Evolutionary conservation across 2,797 vertebrate species (phyloP).

Genomic region (Ibycter americanus): DNA sequence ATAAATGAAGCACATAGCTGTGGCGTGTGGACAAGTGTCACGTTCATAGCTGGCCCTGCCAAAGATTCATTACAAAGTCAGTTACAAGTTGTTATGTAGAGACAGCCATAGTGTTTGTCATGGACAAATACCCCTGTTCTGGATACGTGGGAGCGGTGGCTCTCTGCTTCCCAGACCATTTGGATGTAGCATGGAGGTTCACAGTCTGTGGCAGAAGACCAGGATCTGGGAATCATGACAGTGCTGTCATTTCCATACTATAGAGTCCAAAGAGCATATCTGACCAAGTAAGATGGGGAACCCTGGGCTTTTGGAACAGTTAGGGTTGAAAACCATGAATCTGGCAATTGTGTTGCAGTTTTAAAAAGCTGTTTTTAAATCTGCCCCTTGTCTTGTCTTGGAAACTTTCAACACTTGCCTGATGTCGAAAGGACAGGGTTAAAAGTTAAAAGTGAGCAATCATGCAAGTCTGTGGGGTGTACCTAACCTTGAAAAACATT

Average conservation of each 20-base stretch:
- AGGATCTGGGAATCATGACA: background rate
- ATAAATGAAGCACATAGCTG: background rate
- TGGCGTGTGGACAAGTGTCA: background rate
- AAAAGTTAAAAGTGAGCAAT: background rate
- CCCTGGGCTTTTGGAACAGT: background rate
- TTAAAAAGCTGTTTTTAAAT: background rate
- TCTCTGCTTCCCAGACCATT: background rate
- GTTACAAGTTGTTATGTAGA: background rate
- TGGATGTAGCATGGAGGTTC: background rate
- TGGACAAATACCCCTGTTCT: background rate
- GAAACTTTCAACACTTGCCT: background rate
- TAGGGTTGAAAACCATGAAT: background rate
- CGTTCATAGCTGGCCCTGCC: background rate
- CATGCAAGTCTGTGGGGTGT: background rate
- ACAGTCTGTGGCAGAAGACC: background rate
- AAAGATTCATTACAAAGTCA: background rate
- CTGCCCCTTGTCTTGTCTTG: background rate
- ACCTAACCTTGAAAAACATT: background rate
- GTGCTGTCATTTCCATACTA: background rate
- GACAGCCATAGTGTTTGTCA: background rate
- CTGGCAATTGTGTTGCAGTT: background rate
- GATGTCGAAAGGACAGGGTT: background rate
- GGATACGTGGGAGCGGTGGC: fast-evolving
- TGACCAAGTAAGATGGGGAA: background rate
- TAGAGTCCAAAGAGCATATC: background rate